phyloP scores from a whole-genome alignment of 2,797 vertebrate species.

The Eupleurogrammus muticus region DNA sequence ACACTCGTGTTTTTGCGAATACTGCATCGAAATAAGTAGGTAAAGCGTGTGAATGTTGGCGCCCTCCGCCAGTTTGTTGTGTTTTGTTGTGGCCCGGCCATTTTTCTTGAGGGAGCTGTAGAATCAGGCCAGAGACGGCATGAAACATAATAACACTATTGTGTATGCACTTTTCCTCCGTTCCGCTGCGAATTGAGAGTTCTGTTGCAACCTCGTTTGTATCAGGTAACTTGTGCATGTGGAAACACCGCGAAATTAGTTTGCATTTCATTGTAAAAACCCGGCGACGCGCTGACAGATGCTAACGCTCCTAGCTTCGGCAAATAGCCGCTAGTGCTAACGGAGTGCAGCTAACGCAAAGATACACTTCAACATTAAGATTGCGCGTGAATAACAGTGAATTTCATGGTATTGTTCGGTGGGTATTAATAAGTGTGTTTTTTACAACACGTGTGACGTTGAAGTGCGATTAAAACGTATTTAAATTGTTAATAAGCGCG shows the following conservation, averaged over 20 bases:
- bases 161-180: slow-evolving; percentile 47
- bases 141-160: slow-evolving; percentile 80
- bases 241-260: background rate
- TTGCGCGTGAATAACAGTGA: rapidly evolving
- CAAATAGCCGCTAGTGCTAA: slow-evolving; percentile 66
- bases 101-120: slow-evolving; percentile 87
- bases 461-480: background rate
- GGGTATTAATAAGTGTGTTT: rapidly evolving
- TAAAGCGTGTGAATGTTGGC: slow-evolving; percentile 17
- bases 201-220: slow-evolving; percentile 32
- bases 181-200: slow-evolving; percentile 38
- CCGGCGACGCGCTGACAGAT: slow-evolving; percentile 71
- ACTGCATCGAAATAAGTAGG: slow-evolving; percentile 81
- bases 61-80: slow-evolving; percentile 55
- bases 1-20: slow-evolving; percentile 71
- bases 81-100: slow-evolving; percentile 86
- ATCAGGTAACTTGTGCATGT: slow-evolving; percentile 62
- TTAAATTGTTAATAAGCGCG: slow-evolving; percentile 13
- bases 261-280: slow-evolving; percentile 74
- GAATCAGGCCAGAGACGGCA: slow-evolving; percentile 84
- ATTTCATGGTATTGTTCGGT: background rate
- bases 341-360: slow-evolving; percentile 39
- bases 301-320: slow-evolving; percentile 70
- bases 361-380: background rate
- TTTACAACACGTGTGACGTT: rapidly evolving